phyloP scores from a whole-genome alignment of 1,140 invertebrate species.

The Drosophila tsacasi region DNA sequence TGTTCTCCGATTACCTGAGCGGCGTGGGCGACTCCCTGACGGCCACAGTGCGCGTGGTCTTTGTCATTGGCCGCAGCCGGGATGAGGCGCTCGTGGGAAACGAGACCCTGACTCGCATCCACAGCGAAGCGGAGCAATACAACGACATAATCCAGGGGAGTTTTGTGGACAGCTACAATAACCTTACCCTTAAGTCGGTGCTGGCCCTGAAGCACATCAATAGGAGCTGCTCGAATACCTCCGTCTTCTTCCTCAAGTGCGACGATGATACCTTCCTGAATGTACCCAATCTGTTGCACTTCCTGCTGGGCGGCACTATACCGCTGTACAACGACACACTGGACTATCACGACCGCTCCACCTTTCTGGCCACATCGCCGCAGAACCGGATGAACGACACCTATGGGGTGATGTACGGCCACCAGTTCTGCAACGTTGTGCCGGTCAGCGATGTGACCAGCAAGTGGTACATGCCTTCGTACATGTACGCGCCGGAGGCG shows the following conservation, averaged over 20 bases:
- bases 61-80: conserved; percentile 65
- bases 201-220: conserved; percentile 94
- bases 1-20: conserved; percentile 54
- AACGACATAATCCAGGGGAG: conserved; percentile 96
- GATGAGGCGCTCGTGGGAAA: conserved; percentile 59
- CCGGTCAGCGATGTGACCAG: conserved; percentile 90
- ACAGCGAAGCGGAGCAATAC: conserved; percentile 69
- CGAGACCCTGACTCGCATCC: conserved; percentile 65
- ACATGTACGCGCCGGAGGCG: conserved; percentile 90
- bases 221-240: conserved; percentile 87
- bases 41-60: conserved; percentile 65
- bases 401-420: conserved; percentile 88
- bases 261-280: conserved; percentile 95
- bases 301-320: conserved; percentile 84
- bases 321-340: conserved; percentile 82
- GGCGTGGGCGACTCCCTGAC: conserved; percentile 27
- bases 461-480: conserved; percentile 94
- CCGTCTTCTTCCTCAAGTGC: conserved; percentile 91
- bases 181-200: conserved; percentile 95
- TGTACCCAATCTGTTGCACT: conserved; percentile 87
- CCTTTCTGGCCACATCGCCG: conserved; percentile 43
- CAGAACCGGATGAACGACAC: conserved; percentile 70
- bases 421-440: conserved; percentile 90
- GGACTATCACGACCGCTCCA: conserved; percentile 66
- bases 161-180: conserved; percentile 96